These are phyloP conservation scores for Synanceia verrucosa DNA, from an alignment of 2,797 vertebrate species.

Conservation along the genomic window DNA sequence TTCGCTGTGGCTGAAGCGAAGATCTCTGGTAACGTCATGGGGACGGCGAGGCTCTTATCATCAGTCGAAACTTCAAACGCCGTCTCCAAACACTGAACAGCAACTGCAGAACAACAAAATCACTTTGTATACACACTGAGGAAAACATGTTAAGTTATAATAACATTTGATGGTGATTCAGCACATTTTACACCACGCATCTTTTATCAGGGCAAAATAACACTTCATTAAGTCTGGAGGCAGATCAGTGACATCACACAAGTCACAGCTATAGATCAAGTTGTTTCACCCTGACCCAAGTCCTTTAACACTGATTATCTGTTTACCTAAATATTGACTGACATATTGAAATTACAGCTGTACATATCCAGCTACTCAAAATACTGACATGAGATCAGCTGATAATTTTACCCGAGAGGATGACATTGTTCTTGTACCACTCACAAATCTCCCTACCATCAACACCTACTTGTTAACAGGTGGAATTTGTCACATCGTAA, in stretches of 20 bases:
- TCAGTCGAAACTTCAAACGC: constrained; percentile 91
- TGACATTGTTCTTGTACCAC: neutral
- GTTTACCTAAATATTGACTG: neutral
- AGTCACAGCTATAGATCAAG: neutral
- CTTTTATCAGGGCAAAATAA: neutral
- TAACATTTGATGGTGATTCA: neutral
- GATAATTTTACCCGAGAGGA: neutral
- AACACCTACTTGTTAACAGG: neutral
- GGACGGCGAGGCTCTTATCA: constrained; percentile 86
- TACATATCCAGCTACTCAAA: neutral
- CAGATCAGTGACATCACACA: neutral
- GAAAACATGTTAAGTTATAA: neutral
- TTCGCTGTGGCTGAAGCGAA: constrained; percentile 83
- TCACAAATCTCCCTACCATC: neutral
- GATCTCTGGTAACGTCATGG: constrained; percentile 89
- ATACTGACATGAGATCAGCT: neutral
- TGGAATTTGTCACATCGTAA: neutral
- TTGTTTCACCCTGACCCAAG: too few relatives aligned
- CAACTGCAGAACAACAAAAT: constrained; percentile 81
- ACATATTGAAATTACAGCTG: neutral
- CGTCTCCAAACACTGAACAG: constrained; percentile 96
- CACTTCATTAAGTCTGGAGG: neutral
- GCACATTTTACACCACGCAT: neutral
- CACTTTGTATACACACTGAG: neutral
- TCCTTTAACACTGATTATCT: neutral